phyloP scores from a whole-genome alignment of 2,888 invertebrate species.

The Laothoe populi region DNA sequence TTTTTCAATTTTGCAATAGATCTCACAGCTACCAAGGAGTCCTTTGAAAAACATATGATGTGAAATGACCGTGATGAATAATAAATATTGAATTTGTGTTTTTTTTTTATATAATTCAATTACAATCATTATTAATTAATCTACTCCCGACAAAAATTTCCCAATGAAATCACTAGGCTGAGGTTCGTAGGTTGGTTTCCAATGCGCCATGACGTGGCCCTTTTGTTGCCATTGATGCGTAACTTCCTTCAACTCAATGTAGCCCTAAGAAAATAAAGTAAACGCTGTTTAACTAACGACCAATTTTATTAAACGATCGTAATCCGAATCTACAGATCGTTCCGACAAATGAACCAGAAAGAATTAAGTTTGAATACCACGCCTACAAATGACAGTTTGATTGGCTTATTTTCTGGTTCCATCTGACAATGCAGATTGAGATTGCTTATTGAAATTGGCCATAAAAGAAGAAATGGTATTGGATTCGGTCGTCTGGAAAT shows the following conservation, averaged over 20 bases:
- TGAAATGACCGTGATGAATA: conserved; percentile 71
- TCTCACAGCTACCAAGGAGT: conserved; percentile 39
- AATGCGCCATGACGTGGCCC: conserved; percentile 92
- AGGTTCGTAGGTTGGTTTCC: conserved; percentile 91
- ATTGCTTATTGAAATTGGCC: no score
- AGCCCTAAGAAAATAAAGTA: conserved; percentile 87
- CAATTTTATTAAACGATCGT: no score
- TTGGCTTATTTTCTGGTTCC: no score
- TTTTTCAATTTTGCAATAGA: conserved; percentile 14
- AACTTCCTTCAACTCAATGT: conserved; percentile 95
- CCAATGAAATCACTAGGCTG: conserved; percentile 94
- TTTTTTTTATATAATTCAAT: conserved; percentile 38
- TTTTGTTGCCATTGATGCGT: conserved; percentile 94
- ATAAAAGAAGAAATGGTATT: no score
- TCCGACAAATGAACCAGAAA: no score
- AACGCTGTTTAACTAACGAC: neutral
- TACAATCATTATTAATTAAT: conserved; percentile 39
- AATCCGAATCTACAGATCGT: no score
- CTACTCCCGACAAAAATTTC: conserved; percentile 90
- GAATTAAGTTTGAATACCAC: no score
- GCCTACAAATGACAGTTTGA: no score
- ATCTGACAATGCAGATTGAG: no score
- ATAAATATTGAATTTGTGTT: conserved; percentile 61
- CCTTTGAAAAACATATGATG: conserved; percentile 71
- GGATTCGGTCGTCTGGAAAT: no score